phyloP scores from a whole-genome alignment of 2,888 invertebrate genomes.

The Mythimna albipuncta region DNA sequence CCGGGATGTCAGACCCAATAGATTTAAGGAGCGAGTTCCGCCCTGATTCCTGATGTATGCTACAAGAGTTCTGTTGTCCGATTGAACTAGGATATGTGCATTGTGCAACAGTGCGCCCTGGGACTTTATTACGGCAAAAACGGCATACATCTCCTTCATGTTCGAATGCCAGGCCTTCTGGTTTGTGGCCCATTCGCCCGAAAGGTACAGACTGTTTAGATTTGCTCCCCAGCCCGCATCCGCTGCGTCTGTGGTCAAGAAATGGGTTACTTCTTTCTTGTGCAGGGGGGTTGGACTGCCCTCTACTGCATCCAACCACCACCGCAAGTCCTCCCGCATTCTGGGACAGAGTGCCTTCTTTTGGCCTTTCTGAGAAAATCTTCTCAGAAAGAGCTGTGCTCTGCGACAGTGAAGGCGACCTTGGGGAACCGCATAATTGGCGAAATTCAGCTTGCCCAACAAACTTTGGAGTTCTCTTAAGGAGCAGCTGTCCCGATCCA shows the following conservation, averaged over 20 bases:
- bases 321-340: not conserved
- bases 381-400: not conserved
- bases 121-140: too few relatives aligned
- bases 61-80: too few relatives aligned
- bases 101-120: too few relatives aligned
- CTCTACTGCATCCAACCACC: not conserved
- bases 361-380: not conserved
- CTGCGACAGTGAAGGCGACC: not conserved
- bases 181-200: too few relatives aligned
- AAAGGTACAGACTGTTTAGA: too few relatives aligned
- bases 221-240: too few relatives aligned
- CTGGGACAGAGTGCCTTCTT: not conserved
- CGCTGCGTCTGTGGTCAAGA: not conserved
- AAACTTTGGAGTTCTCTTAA: slow-evolving; percentile 19
- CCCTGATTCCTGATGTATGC: too few relatives aligned
- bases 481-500: not conserved
- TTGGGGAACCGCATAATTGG: slow-evolving; percentile 9
- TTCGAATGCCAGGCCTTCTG: too few relatives aligned
- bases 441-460: slow-evolving; percentile 54
- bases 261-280: not conserved
- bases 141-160: too few relatives aligned
- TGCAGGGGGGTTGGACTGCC: not conserved
- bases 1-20: too few relatives aligned
- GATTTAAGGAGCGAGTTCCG: too few relatives aligned
- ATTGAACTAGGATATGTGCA: too few relatives aligned